phyloP scores from a whole-genome alignment of 2,797 vertebrate genomes.

The Schizopygopsis malacanthus region DNA sequence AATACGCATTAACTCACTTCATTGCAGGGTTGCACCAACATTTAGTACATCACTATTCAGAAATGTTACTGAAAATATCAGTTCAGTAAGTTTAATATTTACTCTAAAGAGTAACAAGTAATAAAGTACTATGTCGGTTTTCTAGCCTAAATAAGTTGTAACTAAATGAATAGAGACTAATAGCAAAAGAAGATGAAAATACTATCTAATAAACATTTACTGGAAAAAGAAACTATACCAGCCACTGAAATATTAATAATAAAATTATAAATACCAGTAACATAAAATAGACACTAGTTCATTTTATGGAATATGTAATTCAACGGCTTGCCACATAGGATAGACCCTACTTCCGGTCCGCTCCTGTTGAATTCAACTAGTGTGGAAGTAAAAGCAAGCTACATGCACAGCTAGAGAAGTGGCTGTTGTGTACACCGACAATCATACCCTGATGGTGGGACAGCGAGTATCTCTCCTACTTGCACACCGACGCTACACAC shows the following conservation, averaged over 20 bases:
- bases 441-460: slow-evolving; percentile 7
- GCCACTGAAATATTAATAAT: too few species aligned
- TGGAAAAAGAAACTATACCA: neutral
- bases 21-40: neutral
- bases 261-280: neutral
- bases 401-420: neutral
- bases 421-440: slow-evolving; percentile 7
- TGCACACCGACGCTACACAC: slow-evolving; percentile 77
- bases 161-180: neutral
- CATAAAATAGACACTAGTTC: neutral
- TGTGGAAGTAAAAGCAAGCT: slow-evolving; percentile 5
- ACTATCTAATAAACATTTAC: neutral
- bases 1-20: neutral
- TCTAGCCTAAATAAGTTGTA: neutral
- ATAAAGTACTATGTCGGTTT: too few species aligned
- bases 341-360: slow-evolving; percentile 13
- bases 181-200: neutral
- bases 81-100: neutral
- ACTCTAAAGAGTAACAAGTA: neutral
- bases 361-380: slow-evolving; percentile 14
- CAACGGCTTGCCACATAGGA: neutral
- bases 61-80: neutral
- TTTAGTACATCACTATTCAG: neutral
- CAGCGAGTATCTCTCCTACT: slow-evolving; percentile 61
- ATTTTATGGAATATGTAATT: neutral